Evolutionary conservation across 1,140 invertebrate genomes (phyloP).

Genomic region (Dinothrombium tinctorium): DNA sequence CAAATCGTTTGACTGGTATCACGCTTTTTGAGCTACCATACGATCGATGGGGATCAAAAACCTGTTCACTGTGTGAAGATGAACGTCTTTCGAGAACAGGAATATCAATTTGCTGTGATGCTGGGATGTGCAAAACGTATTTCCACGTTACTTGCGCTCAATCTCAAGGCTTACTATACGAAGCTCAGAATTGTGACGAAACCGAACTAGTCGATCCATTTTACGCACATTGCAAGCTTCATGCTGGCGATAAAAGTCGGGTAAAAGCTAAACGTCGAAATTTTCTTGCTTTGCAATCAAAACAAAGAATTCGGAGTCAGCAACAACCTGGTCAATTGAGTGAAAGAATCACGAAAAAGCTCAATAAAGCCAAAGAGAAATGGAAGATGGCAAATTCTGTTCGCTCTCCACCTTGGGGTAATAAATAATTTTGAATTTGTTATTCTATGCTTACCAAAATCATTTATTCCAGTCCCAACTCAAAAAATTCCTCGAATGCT

Average conservation of each 20-base stretch:
- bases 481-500: conserved; percentile 76
- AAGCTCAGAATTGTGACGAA: conserved; percentile 65
- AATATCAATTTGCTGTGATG: conserved; percentile 86
- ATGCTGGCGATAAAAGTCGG: conserved; percentile 22
- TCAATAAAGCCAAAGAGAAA: background rate
- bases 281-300: conserved; percentile 66
- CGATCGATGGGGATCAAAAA: conserved; percentile 73
- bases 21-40: conserved; percentile 90
- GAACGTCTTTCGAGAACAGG: conserved; percentile 61
- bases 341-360: conserved; percentile 5
- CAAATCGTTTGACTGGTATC: conserved; percentile 41
- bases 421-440: background rate
- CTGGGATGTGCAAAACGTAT: conserved; percentile 79
- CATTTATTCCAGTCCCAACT: conserved; percentile 20
- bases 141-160: conserved; percentile 97
- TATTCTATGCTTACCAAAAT: background rate
- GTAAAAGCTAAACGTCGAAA: conserved; percentile 37
- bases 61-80: conserved; percentile 65
- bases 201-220: conserved; percentile 83
- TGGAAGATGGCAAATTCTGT: background rate
- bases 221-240: conserved; percentile 72
- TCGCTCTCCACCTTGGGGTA: background rate
- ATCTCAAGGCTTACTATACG: conserved; percentile 65
- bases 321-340: background rate
- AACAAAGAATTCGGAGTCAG: conserved; percentile 20